Base-by-base conservation (phyloP, 2,113 vertebrate genomes). In the Madoqua kirkii region DNA sequence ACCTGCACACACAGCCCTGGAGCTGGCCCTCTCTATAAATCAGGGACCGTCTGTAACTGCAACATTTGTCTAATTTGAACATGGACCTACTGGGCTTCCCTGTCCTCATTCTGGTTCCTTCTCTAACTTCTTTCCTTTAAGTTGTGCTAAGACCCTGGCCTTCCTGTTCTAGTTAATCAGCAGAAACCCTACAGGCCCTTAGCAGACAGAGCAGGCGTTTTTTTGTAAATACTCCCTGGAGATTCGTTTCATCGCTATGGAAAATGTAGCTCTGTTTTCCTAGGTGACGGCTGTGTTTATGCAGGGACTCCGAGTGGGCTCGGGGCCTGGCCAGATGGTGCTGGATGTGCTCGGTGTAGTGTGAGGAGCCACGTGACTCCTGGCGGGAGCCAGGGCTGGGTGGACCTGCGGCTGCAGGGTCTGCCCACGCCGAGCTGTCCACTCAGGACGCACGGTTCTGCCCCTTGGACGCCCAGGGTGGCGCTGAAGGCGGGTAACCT, bases 241-340 rank as follows among this genome's bases (percentile, higher is more conserved):
- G 91, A 50, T 13, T 43, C 54, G 5, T 40, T 96, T 91, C 57
- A 15, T 19, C 31, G 59, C 87, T 8, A 19, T 3, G 3, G 91
- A 95, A 85, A 96, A 79, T 0, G 0, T 29, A 85, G 81, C 92
- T 97, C 95, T 93, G 81, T 94, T 94, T 88, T 79, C 92, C 91
- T 97, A 88, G 88, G 91, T 98, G 45, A 31, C 1, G 0, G 6
- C 0, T 33, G 62, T 98, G 59, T 97, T 91, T 84, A 98, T 60
- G 60, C 84, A 94, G 94, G 96, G 95, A 96, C 87, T 88, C 8
- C 6, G 27, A 87, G 93, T 5, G 15, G 48, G 85, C 67, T 82
- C 93, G 23, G 50, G 97, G 95, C 74, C 36, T 10, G 89, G 91
- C 97, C 98, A 97, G 98, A 97, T 98, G 98, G 96, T 96, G 97